phyloP scores from a whole-genome alignment of 1,140 invertebrate genomes.

The Lepidurus arcticus region DNA sequence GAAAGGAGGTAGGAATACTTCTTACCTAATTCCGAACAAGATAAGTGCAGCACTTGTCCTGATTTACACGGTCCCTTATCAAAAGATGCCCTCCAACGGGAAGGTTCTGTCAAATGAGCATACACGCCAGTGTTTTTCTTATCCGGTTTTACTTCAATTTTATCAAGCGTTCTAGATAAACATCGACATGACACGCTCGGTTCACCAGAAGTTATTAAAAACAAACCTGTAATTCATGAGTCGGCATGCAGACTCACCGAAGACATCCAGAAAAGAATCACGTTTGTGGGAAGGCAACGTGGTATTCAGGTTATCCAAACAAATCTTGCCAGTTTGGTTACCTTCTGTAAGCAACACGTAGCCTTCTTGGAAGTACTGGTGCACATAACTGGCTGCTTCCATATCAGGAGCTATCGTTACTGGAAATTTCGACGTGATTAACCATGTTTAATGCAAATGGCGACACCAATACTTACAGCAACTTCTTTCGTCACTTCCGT shows the following conservation, averaged over 20 bases:
- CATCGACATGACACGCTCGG: slow-evolving; percentile 11
- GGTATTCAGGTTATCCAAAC: slow-evolving; percentile 62
- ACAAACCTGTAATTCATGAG: slow-evolving; percentile 66
- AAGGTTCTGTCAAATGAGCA: slow-evolving; percentile 66
- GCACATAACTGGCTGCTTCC: slow-evolving; percentile 46
- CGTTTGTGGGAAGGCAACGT: slow-evolving; percentile 47
- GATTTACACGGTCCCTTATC: slow-evolving; percentile 64
- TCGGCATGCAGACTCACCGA: slow-evolving; percentile 68
- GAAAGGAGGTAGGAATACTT: not conserved
- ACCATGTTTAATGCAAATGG: not conserved
- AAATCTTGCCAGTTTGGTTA: slow-evolving; percentile 70
- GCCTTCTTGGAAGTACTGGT: slow-evolving; percentile 60
- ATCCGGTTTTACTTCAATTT: slow-evolving; percentile 51
- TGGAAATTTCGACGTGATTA: slow-evolving; percentile 43
- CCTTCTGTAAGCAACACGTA: slow-evolving; percentile 77
- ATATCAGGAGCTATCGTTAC: slow-evolving; percentile 66
- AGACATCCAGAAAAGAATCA: slow-evolving; percentile 54
- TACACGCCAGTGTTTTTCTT: slow-evolving; percentile 51
- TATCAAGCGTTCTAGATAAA: slow-evolving; percentile 50
- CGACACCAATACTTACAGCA: slow-evolving; percentile 60
- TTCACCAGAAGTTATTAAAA: not conserved
- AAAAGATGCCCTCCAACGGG: slow-evolving; percentile 52
- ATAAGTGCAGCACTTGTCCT: slow-evolving; percentile 71
- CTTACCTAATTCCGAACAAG: slow-evolving; percentile 68
- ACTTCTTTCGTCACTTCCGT: slow-evolving; percentile 76